Conservation (phyloP, 2,113 vertebrate species). For the Neopipo cinnamomea region DNA sequence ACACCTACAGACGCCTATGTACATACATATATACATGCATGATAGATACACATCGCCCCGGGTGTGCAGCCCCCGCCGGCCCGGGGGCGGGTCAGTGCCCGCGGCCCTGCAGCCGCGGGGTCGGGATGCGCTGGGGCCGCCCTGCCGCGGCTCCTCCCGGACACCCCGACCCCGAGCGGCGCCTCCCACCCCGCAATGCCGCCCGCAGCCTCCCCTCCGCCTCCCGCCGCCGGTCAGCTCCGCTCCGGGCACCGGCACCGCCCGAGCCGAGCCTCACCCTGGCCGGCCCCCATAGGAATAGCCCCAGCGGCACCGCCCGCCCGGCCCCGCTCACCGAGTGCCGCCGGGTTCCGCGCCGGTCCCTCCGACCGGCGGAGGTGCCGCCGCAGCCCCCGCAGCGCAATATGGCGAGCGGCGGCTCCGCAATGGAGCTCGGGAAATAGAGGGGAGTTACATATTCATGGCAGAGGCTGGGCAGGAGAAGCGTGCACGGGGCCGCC, state of each 20-base stretch:
- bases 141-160: background rate
- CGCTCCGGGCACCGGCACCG: background rate
- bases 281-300: background rate
- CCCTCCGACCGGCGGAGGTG: background rate
- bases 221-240: background rate
- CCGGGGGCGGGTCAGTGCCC: background rate
- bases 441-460: slow-evolving; percentile 43
- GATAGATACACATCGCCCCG: too few species aligned
- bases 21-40: too few species aligned
- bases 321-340: background rate
- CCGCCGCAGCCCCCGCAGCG: slow-evolving; percentile 38
- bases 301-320: background rate
- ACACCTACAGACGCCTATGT: too few species aligned
- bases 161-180: too few species aligned
- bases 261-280: background rate
- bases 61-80: too few species aligned
- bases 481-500: background rate
- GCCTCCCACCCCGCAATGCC: background rate
- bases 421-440: slow-evolving; percentile 83
- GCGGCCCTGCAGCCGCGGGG: too few species aligned
- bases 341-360: background rate
- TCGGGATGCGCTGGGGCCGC: background rate
- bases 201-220: background rate
- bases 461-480: slow-evolving; percentile 16
- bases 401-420: slow-evolving; percentile 83